Conservation (phyloP, 2,888 invertebrate genomes). For the Anagyrus pseudococci region DNA sequence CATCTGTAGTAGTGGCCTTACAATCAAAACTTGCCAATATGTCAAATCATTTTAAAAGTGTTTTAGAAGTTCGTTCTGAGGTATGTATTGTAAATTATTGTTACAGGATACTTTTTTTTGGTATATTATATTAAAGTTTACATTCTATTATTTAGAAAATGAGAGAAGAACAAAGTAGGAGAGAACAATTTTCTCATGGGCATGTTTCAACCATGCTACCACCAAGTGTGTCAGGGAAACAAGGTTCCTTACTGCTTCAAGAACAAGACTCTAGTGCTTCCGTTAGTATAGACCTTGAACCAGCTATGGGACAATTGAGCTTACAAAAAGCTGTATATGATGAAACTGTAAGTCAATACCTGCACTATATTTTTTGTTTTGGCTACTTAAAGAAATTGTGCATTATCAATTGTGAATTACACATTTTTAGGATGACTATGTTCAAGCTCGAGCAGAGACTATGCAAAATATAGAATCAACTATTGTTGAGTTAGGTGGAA, state of each 20-base stretch:
- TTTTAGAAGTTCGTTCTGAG: slow-evolving; percentile 96
- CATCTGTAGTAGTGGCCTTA: slow-evolving; percentile 88
- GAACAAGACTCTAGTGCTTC: slow-evolving; percentile 55
- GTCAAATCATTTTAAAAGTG: slow-evolving; percentile 97
- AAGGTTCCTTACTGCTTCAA: slow-evolving; percentile 59
- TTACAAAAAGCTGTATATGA: slow-evolving; percentile 58
- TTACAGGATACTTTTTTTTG: slow-evolving; percentile 8
- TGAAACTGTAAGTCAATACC: slow-evolving; percentile 51
- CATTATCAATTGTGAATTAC: background rate
- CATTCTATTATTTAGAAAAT: slow-evolving; percentile 71
- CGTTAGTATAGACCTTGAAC: slow-evolving; percentile 86
- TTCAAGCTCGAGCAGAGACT: slow-evolving; percentile 92
- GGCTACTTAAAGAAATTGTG: background rate
- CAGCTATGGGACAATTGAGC: slow-evolving; percentile 61
- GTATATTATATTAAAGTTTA: slow-evolving; percentile 6
- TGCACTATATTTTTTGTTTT: background rate
- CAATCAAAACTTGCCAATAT: slow-evolving; percentile 95
- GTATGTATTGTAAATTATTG: slow-evolving; percentile 53
- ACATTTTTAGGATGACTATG: slow-evolving; percentile 74
- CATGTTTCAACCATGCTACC: slow-evolving; percentile 70
- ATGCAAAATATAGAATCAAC: slow-evolving; percentile 99
- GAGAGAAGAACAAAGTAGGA: slow-evolving; percentile 90
- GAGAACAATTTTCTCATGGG: slow-evolving; percentile 89
- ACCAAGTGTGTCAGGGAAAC: slow-evolving; percentile 66
- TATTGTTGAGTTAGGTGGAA: slow-evolving; percentile 98